phyloP scores from a whole-genome alignment of 2,888 invertebrate species.

The Reticulitermes lucifugus region DNA sequence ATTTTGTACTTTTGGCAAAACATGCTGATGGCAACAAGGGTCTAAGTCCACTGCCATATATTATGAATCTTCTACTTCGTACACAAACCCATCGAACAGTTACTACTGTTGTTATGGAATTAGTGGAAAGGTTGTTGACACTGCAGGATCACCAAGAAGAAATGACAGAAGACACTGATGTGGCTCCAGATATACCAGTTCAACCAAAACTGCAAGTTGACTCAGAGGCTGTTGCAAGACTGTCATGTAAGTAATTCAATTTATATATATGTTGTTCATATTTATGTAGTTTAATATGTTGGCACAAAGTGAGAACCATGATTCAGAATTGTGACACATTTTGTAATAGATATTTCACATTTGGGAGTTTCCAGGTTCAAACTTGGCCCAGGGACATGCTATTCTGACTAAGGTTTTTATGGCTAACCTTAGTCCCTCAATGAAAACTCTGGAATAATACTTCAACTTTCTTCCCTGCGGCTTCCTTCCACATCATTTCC shows the following conservation, averaged over 20 bases:
- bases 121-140: slow-evolving; percentile 80
- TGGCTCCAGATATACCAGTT: slow-evolving; percentile 51
- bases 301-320: too few species aligned
- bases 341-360: too few species aligned
- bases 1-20: slow-evolving; percentile 78
- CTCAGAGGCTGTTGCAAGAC: slow-evolving; percentile 55
- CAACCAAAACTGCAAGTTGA: slow-evolving; percentile 63
- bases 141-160: slow-evolving; percentile 72
- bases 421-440: too few species aligned
- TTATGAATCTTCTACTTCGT: slow-evolving; percentile 78
- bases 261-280: too few species aligned
- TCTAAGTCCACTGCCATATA: slow-evolving; percentile 72
- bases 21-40: slow-evolving; percentile 64
- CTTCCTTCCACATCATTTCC: too few species aligned
- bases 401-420: too few species aligned
- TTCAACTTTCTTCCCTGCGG: too few species aligned
- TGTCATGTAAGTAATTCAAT: slow-evolving; percentile 26
- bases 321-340: too few species aligned
- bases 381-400: too few species aligned
- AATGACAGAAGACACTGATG: slow-evolving; percentile 55
- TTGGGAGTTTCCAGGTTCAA: too few species aligned
- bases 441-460: too few species aligned
- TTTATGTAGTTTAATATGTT: too few species aligned
- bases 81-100: slow-evolving; percentile 77
- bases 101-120: slow-evolving; percentile 75